Evolutionary conservation across 2,888 invertebrate genomes (phyloP), one percentile per base, ranked within the genome.

Genomic region (Drosophila eohydei): DNA sequence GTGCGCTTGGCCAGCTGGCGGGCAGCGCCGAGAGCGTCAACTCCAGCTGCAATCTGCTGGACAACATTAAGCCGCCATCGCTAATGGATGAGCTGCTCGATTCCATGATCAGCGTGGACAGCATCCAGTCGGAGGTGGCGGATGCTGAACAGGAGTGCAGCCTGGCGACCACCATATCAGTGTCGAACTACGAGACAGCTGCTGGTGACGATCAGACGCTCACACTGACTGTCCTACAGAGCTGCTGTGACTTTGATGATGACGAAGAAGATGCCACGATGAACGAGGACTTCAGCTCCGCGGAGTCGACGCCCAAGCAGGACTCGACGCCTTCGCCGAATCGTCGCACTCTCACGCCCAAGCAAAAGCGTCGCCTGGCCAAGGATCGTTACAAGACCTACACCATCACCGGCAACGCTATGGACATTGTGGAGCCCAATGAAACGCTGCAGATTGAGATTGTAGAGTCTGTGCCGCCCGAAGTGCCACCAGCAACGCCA

Each of bases 351-450:
- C 62, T 96, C 67, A 97, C 96, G 0, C 96, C 97, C 0, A 97
- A 96, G 91, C 96, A 97, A 90, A 95, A 95, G 87, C 93, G 97
- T 44, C 95, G 95, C 78, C 92, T 95, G 41, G 95, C 95, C 2
- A 96, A 96, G 90, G 97, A 97, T 83, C 94, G 97, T 70, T 97
- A 95, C 90, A 96, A 95, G 91, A 97, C 97, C 0, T 97, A 97
- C 90, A 97, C 96, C 0, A 96, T 97, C 44, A 95, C 95, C 0
- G 70, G 59, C 16, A 63, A 55, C 9, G 62, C 55, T 4, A 1
- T 72, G 41, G 86, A 82, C 2, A 71, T 74, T 0, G 63, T 34
- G 0, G 83, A 85, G 2, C 66, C 68, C 4, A 91, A 93, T 66
- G 92, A 93, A 72, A 91, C 91, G 0, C 71, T 93, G 38, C 87